Evolutionary conservation across 2,113 vertebrate genomes (phyloP), one percentile per base, ranked within the genome.

Genomic region (Coryphaenoides rupestris): DNA sequence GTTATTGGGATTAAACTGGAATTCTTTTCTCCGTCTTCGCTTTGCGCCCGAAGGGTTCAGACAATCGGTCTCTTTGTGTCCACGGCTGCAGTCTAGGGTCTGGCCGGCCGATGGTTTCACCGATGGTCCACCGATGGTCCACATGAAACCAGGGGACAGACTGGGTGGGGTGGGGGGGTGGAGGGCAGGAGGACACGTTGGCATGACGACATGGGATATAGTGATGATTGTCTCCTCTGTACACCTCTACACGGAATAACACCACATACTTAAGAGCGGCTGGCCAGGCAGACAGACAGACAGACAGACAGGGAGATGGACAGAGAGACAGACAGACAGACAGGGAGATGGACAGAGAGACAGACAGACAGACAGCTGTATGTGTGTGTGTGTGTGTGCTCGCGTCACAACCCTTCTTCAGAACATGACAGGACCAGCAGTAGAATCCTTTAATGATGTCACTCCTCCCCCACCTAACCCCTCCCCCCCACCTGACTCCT

Each of bases 1-100:
- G 63, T 66, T 69, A 61, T 65, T 55, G 40, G 69, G 83, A 81
- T 86, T 85, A 76, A 79, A 75, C 19, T 6, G 52, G 46, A 66
- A 50, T 70, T 26, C 45, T 75, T 50, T 59, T 28, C 56, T 69
- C 62, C 0, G 68, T 40, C 54, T 72, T 54, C 57, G 45, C 54
- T 69, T 62, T 1, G 45, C 63, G 22, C 63, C 55, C 52, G 33
- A 22, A 73, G 52, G 67, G 24, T 65, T 55, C 62, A 21, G 65
- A 45, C 66, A 54, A 58, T 47, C 45, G 24, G 40, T 55, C 3
- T n/a, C 16, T 15, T 7, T 66, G 59, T 63, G 21, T 58, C 17
- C 46, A 33, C 47, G 1, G 2, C 15, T 13, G 47, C n/a, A 50
- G 47, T 16, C 15, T 50, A 16, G 9, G 47, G 47, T 50, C n/a